Evolutionary conservation across 2,113 vertebrate genomes (phyloP).

Genomic region (Petrocephalus microphthalmus): DNA sequence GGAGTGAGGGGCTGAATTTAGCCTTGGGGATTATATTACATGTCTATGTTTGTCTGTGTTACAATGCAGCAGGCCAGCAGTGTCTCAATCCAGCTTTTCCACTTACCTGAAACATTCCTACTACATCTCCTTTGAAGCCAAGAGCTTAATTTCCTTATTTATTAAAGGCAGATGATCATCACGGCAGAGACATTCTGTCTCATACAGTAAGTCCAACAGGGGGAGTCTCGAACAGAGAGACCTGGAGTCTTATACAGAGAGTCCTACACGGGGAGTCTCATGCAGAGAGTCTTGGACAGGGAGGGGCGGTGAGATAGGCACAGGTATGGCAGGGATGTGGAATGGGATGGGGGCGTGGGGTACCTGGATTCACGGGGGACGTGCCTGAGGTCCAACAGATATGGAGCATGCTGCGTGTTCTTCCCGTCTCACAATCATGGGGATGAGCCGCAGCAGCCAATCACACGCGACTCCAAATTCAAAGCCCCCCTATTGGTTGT

Average conservation of each 20-base stretch:
- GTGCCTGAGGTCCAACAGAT: neutral
- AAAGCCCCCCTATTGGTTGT: neutral
- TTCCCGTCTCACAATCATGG: neutral
- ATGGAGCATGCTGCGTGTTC: neutral
- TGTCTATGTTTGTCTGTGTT: neutral
- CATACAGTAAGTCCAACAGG: neutral
- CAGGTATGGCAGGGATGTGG: neutral
- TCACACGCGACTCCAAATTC: neutral
- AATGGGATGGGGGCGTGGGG: neutral
- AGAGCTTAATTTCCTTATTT: constrained; percentile 20
- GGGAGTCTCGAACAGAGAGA: neutral
- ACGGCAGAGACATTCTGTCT: neutral
- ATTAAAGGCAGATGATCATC: constrained; percentile 15
- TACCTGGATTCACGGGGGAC: neutral
- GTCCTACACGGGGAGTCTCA: neutral
- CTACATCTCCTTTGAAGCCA: neutral
- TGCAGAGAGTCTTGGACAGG: neutral
- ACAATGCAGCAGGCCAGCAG: constrained; percentile 6
- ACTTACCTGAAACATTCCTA: constrained; percentile 20
- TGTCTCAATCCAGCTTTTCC: neutral
- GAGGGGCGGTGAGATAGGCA: neutral
- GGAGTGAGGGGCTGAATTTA: constrained; percentile 20
- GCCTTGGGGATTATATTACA: constrained; percentile 29
- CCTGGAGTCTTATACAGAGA: neutral
- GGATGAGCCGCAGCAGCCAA: neutral